These are phyloP conservation scores for Dendropsophus ebraccatus DNA, from an alignment of 2,113 vertebrate genomes.

Conservation along the genomic window DNA sequence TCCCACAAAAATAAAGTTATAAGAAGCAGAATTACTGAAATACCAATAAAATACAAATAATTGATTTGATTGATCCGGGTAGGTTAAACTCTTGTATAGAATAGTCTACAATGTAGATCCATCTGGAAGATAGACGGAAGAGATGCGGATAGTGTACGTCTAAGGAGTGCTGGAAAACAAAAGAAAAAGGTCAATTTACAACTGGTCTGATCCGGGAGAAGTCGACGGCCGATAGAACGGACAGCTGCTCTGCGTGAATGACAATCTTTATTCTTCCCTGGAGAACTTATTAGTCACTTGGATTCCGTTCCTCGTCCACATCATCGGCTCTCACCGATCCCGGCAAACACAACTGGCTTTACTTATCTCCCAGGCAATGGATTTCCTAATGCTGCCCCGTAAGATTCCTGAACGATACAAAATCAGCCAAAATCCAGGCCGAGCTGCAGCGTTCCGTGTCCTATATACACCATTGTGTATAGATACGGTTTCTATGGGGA, in stretches of 20 bases:
- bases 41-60: too few relatives aligned
- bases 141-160: neutral
- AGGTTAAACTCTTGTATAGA: too few relatives aligned
- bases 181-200: constrained; percentile 29
- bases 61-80: too few relatives aligned
- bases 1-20: too few relatives aligned
- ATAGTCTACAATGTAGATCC: too few relatives aligned
- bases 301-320: constrained; percentile 46
- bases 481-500: constrained; percentile 51
- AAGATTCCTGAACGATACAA: neutral
- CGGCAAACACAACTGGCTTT: constrained; percentile 43
- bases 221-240: constrained; percentile 13
- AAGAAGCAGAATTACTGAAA: too few relatives aligned
- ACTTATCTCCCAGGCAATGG: constrained; percentile 46
- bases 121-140: neutral
- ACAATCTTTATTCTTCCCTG: constrained; percentile 47
- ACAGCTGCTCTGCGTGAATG: constrained; percentile 51
- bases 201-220: neutral
- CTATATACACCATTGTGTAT: neutral
- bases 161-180: constrained; percentile 18
- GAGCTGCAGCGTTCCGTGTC: neutral
- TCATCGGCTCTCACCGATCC: constrained; percentile 45
- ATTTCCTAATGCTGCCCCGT: constrained; percentile 9
- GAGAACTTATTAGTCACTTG: constrained; percentile 53
- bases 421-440: neutral